Conservation (phyloP, 2,797 vertebrate species). For the Diglossa cyanea region DNA sequence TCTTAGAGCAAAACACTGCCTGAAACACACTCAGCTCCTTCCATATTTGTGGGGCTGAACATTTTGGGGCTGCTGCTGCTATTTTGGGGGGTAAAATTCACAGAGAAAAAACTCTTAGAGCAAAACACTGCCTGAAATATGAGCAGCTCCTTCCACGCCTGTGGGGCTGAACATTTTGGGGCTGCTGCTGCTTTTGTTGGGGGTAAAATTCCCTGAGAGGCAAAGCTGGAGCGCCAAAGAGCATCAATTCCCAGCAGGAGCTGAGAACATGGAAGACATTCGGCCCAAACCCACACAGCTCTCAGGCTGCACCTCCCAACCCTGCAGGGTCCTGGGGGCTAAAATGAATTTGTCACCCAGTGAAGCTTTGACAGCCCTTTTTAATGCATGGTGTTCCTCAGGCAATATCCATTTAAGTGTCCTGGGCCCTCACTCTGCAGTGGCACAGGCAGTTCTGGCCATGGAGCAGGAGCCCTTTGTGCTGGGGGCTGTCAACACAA, state of each 20-base stretch:
- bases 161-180: not conserved
- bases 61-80: not conserved
- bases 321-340: not conserved
- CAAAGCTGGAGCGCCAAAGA: not conserved
- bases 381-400: not conserved
- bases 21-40: not conserved
- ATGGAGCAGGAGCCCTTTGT: not conserved
- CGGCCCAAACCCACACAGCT: not conserved
- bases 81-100: not conserved
- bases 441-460: not conserved
- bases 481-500: not conserved
- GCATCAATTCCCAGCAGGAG: not conserved
- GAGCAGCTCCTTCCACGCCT: not conserved
- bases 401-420: not conserved
- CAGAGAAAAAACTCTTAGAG: too few species aligned
- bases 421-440: not conserved
- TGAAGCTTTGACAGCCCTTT: not conserved
- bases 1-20: constrained; percentile 50
- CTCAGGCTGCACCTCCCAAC: not conserved
- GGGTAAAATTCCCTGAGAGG: not conserved
- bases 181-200: not conserved
- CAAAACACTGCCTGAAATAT: constrained; percentile 34
- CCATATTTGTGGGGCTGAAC: not conserved
- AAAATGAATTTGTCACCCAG: not conserved
- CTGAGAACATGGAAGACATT: not conserved